Conservation (phyloP, 2,888 invertebrate genomes). For the Aphodius granarius region DNA sequence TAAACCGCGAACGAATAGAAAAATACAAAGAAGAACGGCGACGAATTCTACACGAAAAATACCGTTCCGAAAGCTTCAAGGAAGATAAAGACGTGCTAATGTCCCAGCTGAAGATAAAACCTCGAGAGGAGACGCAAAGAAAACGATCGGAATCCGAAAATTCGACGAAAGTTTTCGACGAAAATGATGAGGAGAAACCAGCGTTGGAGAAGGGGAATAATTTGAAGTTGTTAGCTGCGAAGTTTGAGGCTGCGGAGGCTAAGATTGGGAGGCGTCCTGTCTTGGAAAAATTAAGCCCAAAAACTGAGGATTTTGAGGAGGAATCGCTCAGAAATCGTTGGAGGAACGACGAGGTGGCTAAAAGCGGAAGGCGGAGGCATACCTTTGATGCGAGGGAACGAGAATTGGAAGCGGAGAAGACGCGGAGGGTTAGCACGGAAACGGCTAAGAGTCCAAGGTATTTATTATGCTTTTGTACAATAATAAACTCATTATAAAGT, state of each 20-base stretch:
- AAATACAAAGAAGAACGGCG: constrained; percentile 90
- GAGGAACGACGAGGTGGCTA: constrained; percentile 21
- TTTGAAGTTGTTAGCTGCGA: constrained; percentile 44
- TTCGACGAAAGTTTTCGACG: constrained; percentile 20
- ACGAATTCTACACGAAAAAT: constrained; percentile 81
- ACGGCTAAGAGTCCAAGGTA: constrained; percentile 47
- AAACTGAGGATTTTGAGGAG: constrained; percentile 10
- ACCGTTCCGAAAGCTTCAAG: constrained; percentile 79
- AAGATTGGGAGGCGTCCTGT: constrained; percentile 37
- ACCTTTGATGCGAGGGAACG: constrained; percentile 46
- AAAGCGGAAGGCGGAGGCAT: constrained; percentile 43
- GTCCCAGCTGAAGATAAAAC: constrained; percentile 54
- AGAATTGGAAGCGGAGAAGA: constrained; percentile 43
- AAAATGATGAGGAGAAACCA: constrained; percentile 30
- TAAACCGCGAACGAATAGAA: constrained; percentile 82
- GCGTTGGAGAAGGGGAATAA: constrained; percentile 19
- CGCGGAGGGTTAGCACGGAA: constrained; percentile 47
- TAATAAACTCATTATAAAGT: background rate
- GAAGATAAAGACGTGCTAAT: constrained; percentile 61
- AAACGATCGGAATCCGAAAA: constrained; percentile 15
- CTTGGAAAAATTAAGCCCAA: constrained; percentile 28
- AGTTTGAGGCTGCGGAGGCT: constrained; percentile 39
- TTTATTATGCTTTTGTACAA: constrained; percentile 24
- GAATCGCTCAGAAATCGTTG: constrained; percentile 29
- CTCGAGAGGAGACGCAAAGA: constrained; percentile 8